Evolutionary conservation across 2,888 invertebrate genomes (phyloP).

Genomic region (Osedax frankpressi): DNA sequence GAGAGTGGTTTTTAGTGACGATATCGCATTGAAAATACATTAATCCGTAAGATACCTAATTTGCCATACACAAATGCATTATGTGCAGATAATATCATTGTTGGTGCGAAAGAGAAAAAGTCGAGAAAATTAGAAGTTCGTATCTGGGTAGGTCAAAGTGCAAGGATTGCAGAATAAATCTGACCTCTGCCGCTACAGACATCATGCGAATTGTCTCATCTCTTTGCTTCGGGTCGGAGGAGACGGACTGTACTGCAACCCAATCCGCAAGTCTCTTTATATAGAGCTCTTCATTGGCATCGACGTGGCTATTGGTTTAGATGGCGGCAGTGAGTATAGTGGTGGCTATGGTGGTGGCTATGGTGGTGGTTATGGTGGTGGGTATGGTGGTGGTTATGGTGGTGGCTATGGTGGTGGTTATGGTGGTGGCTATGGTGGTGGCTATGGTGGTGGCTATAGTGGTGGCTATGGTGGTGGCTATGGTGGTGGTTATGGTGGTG

Average conservation of each 20-base stretch:
- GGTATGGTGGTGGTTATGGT: not conserved
- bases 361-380: not conserved
- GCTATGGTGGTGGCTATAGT: not conserved
- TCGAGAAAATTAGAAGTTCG: too few species aligned
- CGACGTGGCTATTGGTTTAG: slow-evolving; percentile 56
- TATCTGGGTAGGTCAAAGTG: too few species aligned
- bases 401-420: not conserved
- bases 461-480: not conserved
- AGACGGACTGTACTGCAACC: slow-evolving; percentile 88
- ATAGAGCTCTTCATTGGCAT: slow-evolving; percentile 62
- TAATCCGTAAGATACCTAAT: too few species aligned
- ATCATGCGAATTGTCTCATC: slow-evolving; percentile 72
- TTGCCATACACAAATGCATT: too few species aligned
- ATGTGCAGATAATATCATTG: too few species aligned
- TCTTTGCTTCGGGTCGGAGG: slow-evolving; percentile 71
- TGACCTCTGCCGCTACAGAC: slow-evolving; percentile 54
- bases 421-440: not conserved
- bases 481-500: not conserved
- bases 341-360: not conserved
- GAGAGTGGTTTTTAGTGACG: too few species aligned
- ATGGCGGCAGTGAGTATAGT: not conserved
- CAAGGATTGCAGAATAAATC: too few species aligned
- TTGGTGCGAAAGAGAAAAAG: too few species aligned
- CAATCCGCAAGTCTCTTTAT: slow-evolving; percentile 67
- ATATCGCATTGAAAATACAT: too few species aligned